These are phyloP conservation scores for Drosophila affinis DNA, from an alignment of 2,888 invertebrate species.

Conservation along the genomic window DNA sequence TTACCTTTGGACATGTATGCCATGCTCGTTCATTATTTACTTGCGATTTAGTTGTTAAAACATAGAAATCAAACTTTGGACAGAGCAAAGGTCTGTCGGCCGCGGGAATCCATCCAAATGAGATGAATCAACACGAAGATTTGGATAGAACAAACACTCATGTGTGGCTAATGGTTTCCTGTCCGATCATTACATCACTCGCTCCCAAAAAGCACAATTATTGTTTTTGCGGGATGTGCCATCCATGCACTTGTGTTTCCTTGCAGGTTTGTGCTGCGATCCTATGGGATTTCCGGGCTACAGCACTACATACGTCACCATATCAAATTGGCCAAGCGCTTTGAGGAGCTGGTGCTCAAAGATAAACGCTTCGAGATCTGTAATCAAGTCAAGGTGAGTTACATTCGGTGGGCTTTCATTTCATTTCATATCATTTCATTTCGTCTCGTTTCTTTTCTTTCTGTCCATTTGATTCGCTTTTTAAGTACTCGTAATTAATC, in stretches of 20 bases:
- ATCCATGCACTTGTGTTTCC: neutral
- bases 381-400: conserved; percentile 93
- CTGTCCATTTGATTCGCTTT: conserved; percentile 5
- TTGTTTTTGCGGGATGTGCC: too few relatives aligned
- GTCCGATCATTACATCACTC: too few relatives aligned
- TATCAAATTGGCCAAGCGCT: conserved; percentile 94
- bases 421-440: too few relatives aligned
- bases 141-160: conserved; percentile 1
- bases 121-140: conserved; percentile 22
- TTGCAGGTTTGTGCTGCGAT: conserved; percentile 92
- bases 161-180: conserved; percentile 7
- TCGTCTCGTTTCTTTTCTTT: conserved; percentile 20
- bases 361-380: conserved; percentile 95
- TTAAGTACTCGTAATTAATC: conserved; percentile 55
- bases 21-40: conserved; percentile 51
- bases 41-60: conserved; percentile 68
- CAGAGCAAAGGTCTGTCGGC: conserved; percentile 5
- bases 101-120: conserved; percentile 7
- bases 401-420: conserved; percentile 30
- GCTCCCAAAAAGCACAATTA: too few relatives aligned
- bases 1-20: conserved; percentile 20
- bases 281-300: conserved; percentile 96
- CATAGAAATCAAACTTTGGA: conserved; percentile 13
- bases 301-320: conserved; percentile 97
- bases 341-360: conserved; percentile 91